Percentiles rank a stretch among this genome's conserved stretches.
Conservation (phyloP, 1,140 invertebrate species). For the Phymorhynchus buccinoides region DNA sequence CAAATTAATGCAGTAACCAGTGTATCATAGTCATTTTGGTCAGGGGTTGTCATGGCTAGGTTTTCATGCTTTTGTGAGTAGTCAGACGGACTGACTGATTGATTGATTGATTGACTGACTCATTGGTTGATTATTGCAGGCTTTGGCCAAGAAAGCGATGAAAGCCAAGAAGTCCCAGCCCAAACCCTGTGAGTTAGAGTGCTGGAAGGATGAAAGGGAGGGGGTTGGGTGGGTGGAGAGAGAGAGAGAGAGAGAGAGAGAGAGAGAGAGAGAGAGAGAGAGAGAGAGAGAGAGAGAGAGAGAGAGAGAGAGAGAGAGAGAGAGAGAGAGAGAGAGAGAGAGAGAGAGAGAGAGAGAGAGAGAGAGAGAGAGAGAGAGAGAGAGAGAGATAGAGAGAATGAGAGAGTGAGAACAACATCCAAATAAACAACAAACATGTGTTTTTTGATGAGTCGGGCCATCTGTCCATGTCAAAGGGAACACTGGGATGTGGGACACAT, state of each 20-base stretch:
- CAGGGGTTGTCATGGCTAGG: too few species aligned
- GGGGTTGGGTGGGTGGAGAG: neutral
- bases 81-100: too few species aligned
- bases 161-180: too few species aligned
- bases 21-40: too few species aligned
- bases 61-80: too few species aligned
- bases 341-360: conserved; percentile 8
- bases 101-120: too few species aligned
- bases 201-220: neutral
- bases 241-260: neutral
- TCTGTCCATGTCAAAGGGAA: too few species aligned
- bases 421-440: neutral
- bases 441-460: too few species aligned
- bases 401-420: neutral
- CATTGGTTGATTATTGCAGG: too few species aligned
- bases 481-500: neutral
- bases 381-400: too few species aligned
- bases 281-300: neutral
- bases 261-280: neutral
- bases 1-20: too few species aligned
- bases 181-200: neutral
- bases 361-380: neutral
- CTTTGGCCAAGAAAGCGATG: too few species aligned
- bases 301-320: neutral
- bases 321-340: neutral